A percentile compares a stretch with the other conserved stretches of the same genome.
phyloP scores from a whole-genome alignment of 2,888 invertebrate genomes.

The Mayetiola destructor region DNA sequence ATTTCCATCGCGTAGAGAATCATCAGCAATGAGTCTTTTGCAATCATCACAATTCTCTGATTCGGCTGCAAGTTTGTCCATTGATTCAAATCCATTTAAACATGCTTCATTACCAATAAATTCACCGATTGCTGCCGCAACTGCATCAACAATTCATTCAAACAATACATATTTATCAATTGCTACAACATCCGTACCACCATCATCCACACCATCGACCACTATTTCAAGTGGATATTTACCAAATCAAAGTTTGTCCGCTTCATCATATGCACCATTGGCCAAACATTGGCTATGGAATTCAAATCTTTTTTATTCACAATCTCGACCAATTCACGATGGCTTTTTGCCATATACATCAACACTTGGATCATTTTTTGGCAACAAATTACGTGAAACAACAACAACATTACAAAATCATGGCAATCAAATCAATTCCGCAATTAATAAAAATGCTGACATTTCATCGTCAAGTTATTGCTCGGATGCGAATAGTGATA shows the following conservation, averaged over 20 bases:
- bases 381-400: background rate
- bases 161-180: background rate
- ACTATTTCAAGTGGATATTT: background rate
- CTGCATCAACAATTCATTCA: conserved; percentile 17
- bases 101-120: background rate
- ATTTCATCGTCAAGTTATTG: background rate
- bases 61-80: background rate
- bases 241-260: conserved; percentile 17
- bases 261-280: conserved; percentile 19
- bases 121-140: background rate
- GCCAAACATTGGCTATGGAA: conserved; percentile 37
- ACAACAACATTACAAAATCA: background rate
- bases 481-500: conserved; percentile 36
- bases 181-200: conserved; percentile 10
- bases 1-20: too few relatives aligned
- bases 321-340: conserved; percentile 22
- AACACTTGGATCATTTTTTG: conserved; percentile 23
- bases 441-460: conserved; percentile 18
- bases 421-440: background rate
- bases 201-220: conserved; percentile 20
- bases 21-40: too few relatives aligned
- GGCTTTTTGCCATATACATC: conserved; percentile 22
- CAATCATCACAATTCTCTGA: too few relatives aligned
- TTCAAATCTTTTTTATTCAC: conserved; percentile 32
- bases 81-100: background rate